Conservation (phyloP, 2,888 invertebrate species). For the Dolomedes plantarius region DNA sequence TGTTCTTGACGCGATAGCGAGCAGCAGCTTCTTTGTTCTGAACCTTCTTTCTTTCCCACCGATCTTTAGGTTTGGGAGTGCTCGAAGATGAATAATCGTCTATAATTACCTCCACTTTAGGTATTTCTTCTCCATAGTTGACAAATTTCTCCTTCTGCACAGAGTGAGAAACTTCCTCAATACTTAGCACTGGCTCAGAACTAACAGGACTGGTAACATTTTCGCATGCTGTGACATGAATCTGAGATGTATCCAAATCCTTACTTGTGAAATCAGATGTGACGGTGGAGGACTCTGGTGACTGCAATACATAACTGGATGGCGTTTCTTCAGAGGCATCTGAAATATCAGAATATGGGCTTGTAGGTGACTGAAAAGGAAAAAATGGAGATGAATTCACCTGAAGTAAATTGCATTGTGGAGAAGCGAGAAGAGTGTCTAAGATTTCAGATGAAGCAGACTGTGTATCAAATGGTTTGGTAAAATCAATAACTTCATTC, state of each 20-base stretch:
- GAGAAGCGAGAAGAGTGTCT: conserved; percentile 15
- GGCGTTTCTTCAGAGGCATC: background rate
- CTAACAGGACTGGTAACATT: background rate
- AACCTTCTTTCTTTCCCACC: conserved; percentile 53
- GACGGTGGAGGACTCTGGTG: background rate
- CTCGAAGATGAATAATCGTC: background rate
- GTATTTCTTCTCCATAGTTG: conserved; percentile 28
- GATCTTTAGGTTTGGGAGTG: background rate
- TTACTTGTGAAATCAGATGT: background rate
- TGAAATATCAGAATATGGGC: background rate
- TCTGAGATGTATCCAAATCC: background rate
- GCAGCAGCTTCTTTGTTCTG: conserved; percentile 71
- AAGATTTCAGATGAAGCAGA: conserved; percentile 18
- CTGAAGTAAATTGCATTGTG: background rate
- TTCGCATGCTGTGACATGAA: conserved; percentile 11
- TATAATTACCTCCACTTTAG: conserved; percentile 36
- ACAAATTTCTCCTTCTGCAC: conserved; percentile 34
- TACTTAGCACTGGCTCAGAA: conserved; percentile 3
- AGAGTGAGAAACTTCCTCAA: conserved; percentile 32
- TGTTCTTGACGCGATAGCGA: conserved; percentile 58
- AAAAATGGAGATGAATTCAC: conserved; percentile 3
- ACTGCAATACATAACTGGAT: background rate
- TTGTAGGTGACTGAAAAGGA: conserved; percentile 23
- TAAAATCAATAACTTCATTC: background rate
- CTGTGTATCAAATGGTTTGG: background rate